Percentiles rank a stretch among this genome's conserved stretches.
phyloP scores from a whole-genome alignment of 64 coral and sea anemone genomes.

The Montipora efflorescens region DNA sequence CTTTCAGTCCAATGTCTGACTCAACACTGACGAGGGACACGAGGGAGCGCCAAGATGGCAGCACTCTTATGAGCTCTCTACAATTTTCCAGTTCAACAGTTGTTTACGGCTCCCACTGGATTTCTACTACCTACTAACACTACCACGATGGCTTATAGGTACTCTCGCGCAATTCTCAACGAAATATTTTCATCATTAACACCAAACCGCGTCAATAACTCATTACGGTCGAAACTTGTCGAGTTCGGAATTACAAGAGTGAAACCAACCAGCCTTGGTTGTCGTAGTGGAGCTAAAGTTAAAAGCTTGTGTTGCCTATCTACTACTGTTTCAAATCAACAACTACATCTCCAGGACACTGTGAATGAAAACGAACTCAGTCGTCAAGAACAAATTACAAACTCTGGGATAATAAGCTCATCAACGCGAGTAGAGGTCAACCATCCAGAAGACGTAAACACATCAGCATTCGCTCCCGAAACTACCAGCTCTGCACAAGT shows the following conservation, averaged over 20 bases:
- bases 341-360: neutral
- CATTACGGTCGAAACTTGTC: slow-evolving; percentile 24
- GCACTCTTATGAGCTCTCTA: neutral
- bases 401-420: neutral
- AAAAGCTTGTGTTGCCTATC: slow-evolving; percentile 1
- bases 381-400: neutral
- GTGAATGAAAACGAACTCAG: slow-evolving; percentile 1
- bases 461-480: neutral
- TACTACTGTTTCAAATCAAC: slow-evolving; percentile 1
- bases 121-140: neutral
- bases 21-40: too few relatives aligned
- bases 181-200: neutral
- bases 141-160: neutral
- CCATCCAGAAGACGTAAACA: neutral
- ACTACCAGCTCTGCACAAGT: neutral
- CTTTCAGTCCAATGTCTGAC: too few relatives aligned
- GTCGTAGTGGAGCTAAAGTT: slow-evolving; percentile 38
- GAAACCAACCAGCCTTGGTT: slow-evolving; percentile 19
- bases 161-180: neutral
- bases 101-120: neutral
- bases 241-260: slow-evolving; percentile 38
- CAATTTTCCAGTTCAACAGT: neutral
- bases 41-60: neutral
- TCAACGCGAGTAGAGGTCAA: neutral
- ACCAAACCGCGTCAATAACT: neutral